Evolutionary conservation across 2,113 vertebrate genomes (phyloP).

Genomic region (Pterophyllum scalare): DNA sequence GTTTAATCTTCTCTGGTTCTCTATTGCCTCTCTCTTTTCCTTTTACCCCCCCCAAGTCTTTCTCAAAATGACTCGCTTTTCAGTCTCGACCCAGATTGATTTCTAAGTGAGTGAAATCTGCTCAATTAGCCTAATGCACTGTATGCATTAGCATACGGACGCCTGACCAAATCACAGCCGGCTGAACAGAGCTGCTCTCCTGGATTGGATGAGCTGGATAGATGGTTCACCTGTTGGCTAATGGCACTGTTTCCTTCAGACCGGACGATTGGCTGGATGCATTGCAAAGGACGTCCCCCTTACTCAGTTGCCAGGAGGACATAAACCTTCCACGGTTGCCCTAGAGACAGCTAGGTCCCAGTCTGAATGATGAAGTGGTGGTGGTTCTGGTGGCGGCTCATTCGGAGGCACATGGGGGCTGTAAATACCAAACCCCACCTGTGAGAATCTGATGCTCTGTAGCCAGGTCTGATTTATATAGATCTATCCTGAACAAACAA

Average conservation of each 20-base stretch:
- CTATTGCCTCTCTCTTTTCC: neutral
- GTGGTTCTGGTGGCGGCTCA: conserved; percentile 27
- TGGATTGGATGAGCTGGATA: conserved; percentile 54
- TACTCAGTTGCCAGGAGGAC: conserved; percentile 79
- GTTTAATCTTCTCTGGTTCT: neutral
- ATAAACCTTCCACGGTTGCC: conserved; percentile 78
- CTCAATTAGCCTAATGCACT: conserved; percentile 65
- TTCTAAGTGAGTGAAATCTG: conserved; percentile 56
- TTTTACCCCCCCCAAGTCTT: neutral
- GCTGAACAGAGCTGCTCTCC: conserved; percentile 27
- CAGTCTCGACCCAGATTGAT: conserved; percentile 36
- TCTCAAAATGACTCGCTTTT: conserved; percentile 38
- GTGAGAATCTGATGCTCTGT: neutral
- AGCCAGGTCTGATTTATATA: neutral
- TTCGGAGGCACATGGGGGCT: conserved; percentile 17
- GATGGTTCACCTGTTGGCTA: conserved; percentile 62
- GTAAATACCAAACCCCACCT: neutral
- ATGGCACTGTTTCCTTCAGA: conserved; percentile 52
- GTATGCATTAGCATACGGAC: conserved; percentile 65
- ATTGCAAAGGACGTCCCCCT: conserved; percentile 59
- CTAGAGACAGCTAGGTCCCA: conserved; percentile 77
- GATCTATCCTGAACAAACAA: neutral
- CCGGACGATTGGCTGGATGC: conserved; percentile 65
- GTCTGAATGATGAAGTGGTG: conserved; percentile 52
- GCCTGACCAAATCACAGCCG: conserved; percentile 44